Conservation (phyloP, 2,113 vertebrate species). For the Pluvianellus socialis region DNA sequence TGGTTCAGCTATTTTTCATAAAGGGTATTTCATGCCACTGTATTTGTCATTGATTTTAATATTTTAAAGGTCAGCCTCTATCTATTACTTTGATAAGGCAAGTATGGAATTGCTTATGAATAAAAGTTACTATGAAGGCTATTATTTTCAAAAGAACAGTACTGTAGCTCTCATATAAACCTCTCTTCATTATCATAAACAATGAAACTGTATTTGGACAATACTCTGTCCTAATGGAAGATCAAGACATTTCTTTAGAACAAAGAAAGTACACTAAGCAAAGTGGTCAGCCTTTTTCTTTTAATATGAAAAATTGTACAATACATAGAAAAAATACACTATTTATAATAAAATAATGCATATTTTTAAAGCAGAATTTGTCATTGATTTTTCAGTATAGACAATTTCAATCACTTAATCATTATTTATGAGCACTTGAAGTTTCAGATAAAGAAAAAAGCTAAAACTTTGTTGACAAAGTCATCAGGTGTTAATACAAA, state of each 20-base stretch:
- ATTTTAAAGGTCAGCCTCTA: background rate
- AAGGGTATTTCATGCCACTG: background rate
- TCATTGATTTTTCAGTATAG: background rate
- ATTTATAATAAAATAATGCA: background rate
- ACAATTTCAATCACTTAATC: background rate
- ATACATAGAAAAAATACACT: accelerated
- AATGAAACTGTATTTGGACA: background rate
- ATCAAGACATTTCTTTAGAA: background rate
- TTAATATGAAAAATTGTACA: background rate
- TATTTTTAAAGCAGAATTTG: background rate
- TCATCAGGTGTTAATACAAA: background rate
- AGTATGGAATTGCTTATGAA: background rate
- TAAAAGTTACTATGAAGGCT: background rate
- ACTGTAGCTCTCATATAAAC: background rate
- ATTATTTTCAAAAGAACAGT: background rate
- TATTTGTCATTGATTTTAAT: background rate
- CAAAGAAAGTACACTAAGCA: background rate
- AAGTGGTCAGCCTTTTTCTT: background rate
- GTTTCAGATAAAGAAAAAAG: background rate
- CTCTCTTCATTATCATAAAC: background rate
- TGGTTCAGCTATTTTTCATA: background rate
- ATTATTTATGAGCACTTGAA: background rate
- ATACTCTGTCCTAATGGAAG: background rate
- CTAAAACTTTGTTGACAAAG: background rate
- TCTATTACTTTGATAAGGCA: background rate